These are phyloP conservation scores for Unio delphinus DNA, from an alignment of 2,888 invertebrate species.

Conservation along the genomic window DNA sequence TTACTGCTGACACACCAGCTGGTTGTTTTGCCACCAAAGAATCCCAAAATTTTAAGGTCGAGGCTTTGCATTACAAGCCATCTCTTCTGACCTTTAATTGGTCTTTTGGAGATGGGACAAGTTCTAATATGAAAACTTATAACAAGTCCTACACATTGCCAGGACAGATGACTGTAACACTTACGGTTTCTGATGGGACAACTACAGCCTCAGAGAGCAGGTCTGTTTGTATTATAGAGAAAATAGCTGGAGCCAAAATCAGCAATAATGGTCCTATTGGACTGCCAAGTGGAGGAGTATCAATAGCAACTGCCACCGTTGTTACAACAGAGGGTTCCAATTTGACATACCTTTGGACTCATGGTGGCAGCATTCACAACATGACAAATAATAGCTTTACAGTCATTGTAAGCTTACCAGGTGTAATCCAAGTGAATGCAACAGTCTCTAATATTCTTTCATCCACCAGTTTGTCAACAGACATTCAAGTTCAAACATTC, in stretches of 20 bases:
- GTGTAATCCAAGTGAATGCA: too few relatives aligned
- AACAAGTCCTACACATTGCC: constrained; percentile 23
- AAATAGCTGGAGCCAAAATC: constrained; percentile 19
- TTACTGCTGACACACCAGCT: constrained; percentile 20
- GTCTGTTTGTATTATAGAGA: constrained; percentile 37
- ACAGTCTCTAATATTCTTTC: too few relatives aligned
- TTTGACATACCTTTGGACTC: constrained; percentile 25
- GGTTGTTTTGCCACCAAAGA: constrained; percentile 17
- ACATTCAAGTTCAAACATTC: constrained; percentile 32
- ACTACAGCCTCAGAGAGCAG: constrained; percentile 2
- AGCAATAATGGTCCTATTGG: constrained; percentile 14
- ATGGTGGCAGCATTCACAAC: constrained; percentile 17
- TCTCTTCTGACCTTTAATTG: constrained; percentile 20
- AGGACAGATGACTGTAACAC: constrained; percentile 32
- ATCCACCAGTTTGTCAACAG: constrained; percentile 6
- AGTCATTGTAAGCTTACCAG: neutral
- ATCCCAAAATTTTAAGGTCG: constrained; percentile 12
- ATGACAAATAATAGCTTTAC: constrained; percentile 2
- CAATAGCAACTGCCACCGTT: constrained; percentile 17
- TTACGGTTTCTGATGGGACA: constrained; percentile 21
- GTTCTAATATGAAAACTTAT: neutral
- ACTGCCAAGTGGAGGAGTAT: constrained; percentile 16
- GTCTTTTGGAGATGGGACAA: constrained; percentile 30
- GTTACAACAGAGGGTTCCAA: constrained; percentile 15
- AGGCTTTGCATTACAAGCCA: constrained; percentile 27